Evolutionary conservation across 2,888 invertebrate species (phyloP), one percentile per base, ranked within the genome.

Genomic region (Ligdia adustata): DNA sequence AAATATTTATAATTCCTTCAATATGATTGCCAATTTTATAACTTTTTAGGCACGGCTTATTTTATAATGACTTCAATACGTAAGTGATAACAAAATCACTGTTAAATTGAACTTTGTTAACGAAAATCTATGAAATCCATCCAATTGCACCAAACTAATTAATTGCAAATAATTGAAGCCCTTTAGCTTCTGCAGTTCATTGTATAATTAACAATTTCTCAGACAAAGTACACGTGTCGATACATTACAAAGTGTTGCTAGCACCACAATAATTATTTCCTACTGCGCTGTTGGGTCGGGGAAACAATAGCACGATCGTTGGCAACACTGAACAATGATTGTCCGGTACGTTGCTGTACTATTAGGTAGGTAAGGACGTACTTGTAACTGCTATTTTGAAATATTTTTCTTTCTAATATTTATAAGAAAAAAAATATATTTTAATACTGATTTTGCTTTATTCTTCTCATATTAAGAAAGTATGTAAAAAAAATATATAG

Each of bases 201-300:
- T 46, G 48, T 33, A 9, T 33, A 42, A 49, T 49, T 49, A 43
- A 49, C 48, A 49, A 38, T 49, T 42, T 13, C 28, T 20, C 28
- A 22, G 28, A 57, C 57, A 60, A 60, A 69, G 62, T 68, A 64
- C 79, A 78, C 79, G 79, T 79, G 79, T 72, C 72, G 64, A 68
- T 66, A 64, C 75, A 47, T 51, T 66, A 64, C 69, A 69, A 69
- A 82, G 84, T 85, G 83, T 85, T 84, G 78, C 87, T 76, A 82
- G 79, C 79, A 74, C 72, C 33, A 76, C 76, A 76, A 73, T 86
- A 87, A 87, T 88, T 86, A 87, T 86, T 87, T 87, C 87, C 87
- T 86, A 82, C 82, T 75, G 67, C 75, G 72, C 69, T 68, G 75
- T 73, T 72, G 66, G 42, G 26, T 42, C 41, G 37, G 64, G 49